A percentile compares a stretch with the other conserved stretches of the same genome.
Conservation (phyloP, 2,113 vertebrate genomes). For the Carettochelys insculpta region DNA sequence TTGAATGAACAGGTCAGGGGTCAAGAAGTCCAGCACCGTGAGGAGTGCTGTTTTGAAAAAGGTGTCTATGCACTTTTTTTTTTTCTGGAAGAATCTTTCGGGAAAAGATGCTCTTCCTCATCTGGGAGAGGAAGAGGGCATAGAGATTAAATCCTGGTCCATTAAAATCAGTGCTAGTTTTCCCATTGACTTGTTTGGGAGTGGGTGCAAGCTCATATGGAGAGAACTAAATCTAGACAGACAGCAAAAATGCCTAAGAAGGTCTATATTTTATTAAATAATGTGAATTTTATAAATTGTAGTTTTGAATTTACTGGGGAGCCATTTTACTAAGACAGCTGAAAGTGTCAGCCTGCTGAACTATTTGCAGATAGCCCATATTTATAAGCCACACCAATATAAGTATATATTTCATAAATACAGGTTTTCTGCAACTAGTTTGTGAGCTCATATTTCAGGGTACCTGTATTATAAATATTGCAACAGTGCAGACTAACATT, state of each 20-base stretch:
- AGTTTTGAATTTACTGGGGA: neutral
- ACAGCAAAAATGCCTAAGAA: rapidly evolving
- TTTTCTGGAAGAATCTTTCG: no score
- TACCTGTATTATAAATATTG: no score
- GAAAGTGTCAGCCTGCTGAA: neutral
- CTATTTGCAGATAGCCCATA: rapidly evolving
- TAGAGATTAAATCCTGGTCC: neutral
- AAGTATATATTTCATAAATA: no score
- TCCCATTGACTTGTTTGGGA: rapidly evolving
- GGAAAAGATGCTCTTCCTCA: no score
- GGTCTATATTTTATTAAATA: rapidly evolving
- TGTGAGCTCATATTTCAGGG: no score
- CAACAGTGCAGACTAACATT: no score
- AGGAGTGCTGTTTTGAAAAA: no score
- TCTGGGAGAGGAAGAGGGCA: no score
- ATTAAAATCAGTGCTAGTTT: neutral
- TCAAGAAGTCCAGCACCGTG: no score
- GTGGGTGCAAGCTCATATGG: neutral
- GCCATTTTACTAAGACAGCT: neutral
- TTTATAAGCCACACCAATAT: neutral
- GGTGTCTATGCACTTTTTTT: no score
- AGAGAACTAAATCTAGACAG: rapidly evolving
- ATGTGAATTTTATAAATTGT: neutral
- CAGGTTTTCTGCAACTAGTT: no score
- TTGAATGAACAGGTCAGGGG: no score